phyloP scores from a whole-genome alignment of 1,140 invertebrate species.

The Listronotus bonariensis region DNA sequence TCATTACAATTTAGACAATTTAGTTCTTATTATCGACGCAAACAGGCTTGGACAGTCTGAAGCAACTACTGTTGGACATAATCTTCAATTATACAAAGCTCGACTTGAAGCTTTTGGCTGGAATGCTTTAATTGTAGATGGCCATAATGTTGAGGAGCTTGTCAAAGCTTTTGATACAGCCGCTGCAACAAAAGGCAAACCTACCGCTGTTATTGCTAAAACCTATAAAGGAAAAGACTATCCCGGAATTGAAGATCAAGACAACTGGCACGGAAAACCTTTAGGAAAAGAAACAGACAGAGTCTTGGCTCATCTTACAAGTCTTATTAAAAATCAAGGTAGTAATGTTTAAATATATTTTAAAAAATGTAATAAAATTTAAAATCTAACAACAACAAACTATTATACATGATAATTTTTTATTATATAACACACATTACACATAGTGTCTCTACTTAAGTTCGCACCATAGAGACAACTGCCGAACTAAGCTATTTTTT shows the following conservation, averaged over 20 bases:
- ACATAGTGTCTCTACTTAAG: too few species aligned
- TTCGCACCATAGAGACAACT: too few species aligned
- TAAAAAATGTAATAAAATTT: too few species aligned
- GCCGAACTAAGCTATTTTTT: too few species aligned
- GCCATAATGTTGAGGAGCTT: conserved; percentile 89
- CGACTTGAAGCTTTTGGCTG: conserved; percentile 92
- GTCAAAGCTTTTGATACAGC: conserved; percentile 87
- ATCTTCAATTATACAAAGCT: conserved; percentile 87
- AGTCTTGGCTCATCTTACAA: conserved; percentile 73
- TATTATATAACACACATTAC: too few species aligned
- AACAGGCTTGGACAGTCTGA: conserved; percentile 97
- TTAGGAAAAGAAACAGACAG: conserved; percentile 79
- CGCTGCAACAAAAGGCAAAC: conserved; percentile 75
- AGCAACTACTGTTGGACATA: conserved; percentile 88
- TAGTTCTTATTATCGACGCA: conserved; percentile 96
- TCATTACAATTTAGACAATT: conserved; percentile 94
- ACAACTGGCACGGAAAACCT: conserved; percentile 98
- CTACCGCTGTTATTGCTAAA: conserved; percentile 93
- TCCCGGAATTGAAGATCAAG: conserved; percentile 79
- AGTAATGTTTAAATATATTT: background rate
- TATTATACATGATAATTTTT: too few species aligned
- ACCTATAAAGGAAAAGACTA: conserved; percentile 76
- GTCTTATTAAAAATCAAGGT: conserved; percentile 67
- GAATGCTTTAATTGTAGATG: conserved; percentile 92
- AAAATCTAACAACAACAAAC: too few species aligned